A percentile compares a stretch with the other conserved stretches of the same genome.
phyloP scores from a whole-genome alignment of 2,888 invertebrate genomes.

The Timema podura region DNA sequence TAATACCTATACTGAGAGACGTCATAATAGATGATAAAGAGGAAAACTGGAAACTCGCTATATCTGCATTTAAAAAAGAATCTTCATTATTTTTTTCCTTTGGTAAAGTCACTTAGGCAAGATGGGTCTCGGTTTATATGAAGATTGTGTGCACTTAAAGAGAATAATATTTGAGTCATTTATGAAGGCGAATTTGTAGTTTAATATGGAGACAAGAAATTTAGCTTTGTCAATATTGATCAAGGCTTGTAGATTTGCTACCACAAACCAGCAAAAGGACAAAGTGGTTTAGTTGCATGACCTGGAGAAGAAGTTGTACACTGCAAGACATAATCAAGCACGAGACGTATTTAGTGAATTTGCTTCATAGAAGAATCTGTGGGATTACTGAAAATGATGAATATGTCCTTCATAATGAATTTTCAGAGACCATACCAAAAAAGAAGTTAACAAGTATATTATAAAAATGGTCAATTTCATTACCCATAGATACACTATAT shows the following conservation, averaged over 20 bases:
- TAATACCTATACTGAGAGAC: not conserved
- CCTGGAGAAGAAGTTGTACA: not conserved
- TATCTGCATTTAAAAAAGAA: slow-evolving; percentile 3
- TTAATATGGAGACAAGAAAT: not conserved
- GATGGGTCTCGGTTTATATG: not conserved
- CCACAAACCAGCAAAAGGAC: not conserved
- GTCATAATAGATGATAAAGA: not conserved
- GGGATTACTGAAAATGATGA: slow-evolving; percentile 4
- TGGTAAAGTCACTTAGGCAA: not conserved
- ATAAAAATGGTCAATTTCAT: not conserved
- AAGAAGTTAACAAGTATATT: not conserved
- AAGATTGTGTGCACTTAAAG: not conserved
- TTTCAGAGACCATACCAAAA: not conserved
- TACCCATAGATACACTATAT: not conserved
- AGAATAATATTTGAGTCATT: not conserved
- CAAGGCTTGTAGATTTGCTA: not conserved
- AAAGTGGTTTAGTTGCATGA: not conserved
- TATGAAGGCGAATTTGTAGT: slow-evolving; percentile 5
- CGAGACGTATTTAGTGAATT: not conserved
- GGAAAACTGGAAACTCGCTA: not conserved
- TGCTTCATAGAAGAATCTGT: not conserved
- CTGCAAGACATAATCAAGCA: not conserved
- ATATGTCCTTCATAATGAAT: not conserved
- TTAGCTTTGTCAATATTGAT: not conserved
- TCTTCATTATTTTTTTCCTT: not conserved